phyloP scores from a whole-genome alignment of 92 coral and sea anemone genomes.

The Actinostola sp. region DNA sequence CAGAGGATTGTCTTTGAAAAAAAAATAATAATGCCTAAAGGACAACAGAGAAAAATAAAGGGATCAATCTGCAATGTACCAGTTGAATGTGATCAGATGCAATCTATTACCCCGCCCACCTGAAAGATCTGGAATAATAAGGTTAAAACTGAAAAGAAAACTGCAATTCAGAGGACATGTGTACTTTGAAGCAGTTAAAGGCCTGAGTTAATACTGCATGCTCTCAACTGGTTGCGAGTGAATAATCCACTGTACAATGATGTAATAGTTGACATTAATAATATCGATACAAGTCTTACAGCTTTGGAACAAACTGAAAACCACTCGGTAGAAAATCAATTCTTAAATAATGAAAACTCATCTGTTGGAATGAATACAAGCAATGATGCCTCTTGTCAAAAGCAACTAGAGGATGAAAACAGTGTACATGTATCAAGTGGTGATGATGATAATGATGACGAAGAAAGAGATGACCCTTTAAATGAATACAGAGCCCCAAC shows the following conservation, averaged over 20 bases:
- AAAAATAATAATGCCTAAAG: constrained; percentile 63
- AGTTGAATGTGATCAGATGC: constrained; percentile 69
- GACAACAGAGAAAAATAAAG: constrained; percentile 59
- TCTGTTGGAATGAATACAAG: neutral
- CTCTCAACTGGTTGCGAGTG: constrained; percentile 39
- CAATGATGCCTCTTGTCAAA: neutral
- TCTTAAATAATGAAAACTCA: neutral
- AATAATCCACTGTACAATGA: constrained; percentile 44
- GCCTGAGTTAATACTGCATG: constrained; percentile 41
- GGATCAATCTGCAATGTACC: constrained; percentile 76
- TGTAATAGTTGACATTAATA: constrained; percentile 32
- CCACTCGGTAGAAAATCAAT: neutral
- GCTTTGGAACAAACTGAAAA: neutral
- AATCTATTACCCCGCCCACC: constrained; percentile 65
- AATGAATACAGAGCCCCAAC: constrained; percentile 54
- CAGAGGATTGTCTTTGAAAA: constrained; percentile 63
- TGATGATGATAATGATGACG: constrained; percentile 17
- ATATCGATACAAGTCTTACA: constrained; percentile 42
- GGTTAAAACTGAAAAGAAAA: constrained; percentile 51
- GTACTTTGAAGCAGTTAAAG: constrained; percentile 68
- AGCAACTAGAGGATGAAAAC: constrained; percentile 11
- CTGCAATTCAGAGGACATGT: constrained; percentile 71
- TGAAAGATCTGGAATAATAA: constrained; percentile 63
- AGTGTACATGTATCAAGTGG: too few species aligned
- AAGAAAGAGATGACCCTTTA: constrained; percentile 59